Conservation (phyloP, 2,888 invertebrate species). For the Scotopteryx bipunctaria region DNA sequence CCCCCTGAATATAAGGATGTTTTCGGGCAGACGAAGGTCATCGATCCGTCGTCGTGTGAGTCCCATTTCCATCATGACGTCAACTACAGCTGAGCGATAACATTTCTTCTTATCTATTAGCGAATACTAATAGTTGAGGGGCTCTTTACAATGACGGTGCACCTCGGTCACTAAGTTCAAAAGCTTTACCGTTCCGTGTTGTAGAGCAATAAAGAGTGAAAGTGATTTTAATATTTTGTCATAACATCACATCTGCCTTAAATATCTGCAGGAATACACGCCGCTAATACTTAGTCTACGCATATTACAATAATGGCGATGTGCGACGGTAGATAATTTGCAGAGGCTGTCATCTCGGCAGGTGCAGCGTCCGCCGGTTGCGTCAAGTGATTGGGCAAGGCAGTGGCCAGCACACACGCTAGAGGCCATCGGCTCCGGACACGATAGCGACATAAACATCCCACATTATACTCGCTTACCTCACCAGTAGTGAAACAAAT, state of each 20-base stretch:
- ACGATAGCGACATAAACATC: constrained; percentile 74
- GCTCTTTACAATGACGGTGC: neutral
- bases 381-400: constrained; percentile 79
- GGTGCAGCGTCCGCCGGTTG: constrained; percentile 78
- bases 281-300: neutral
- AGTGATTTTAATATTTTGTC: no score
- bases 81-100: constrained; percentile 45
- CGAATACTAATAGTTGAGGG: constrained; percentile 5
- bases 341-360: constrained; percentile 73
- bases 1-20: constrained; percentile 37
- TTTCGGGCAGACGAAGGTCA: constrained; percentile 44
- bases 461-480: constrained; percentile 73
- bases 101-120: constrained; percentile 56
- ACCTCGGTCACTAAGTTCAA: no score
- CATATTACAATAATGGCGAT: constrained; percentile 36
- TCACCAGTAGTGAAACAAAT: constrained; percentile 70
- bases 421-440: constrained; percentile 73
- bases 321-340: constrained; percentile 60
- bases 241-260: no score
- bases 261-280: constrained; percentile 4
- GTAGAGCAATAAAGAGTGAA: no score
- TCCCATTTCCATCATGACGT: constrained; percentile 63
- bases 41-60: constrained; percentile 47
- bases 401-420: constrained; percentile 50
- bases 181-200: no score